Base-by-base conservation (phyloP, 2,888 invertebrate species). In the Melinaea menophilus region DNA sequence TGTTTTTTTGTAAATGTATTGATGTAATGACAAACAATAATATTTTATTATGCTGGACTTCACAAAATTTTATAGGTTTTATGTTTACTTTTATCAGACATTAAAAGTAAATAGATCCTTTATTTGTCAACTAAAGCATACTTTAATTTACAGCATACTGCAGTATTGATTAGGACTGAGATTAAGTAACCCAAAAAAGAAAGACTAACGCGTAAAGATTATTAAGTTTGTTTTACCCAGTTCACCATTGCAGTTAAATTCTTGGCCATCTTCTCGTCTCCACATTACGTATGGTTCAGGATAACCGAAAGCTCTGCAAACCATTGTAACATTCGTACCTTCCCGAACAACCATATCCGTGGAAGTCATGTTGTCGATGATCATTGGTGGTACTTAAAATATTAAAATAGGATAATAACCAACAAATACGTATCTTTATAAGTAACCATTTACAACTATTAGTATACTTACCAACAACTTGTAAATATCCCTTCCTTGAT, bases 241-340 rank as follows among this genome's bases (percentile, higher is more conserved):
- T 82, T 96, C 95, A n/a, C 96, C 96, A 77, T 96, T 96, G 86
- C 96, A 96, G 83, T 95, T 94, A 88, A 97, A 97, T 79, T 96
- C 95, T 75, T 95, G 95, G 63, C 96, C 96, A 77, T 97, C 97
- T 86, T 97, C 97, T 48, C 97, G 92, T 55, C 96, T 92, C 97
- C 97, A 97, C 95, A 97, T 97, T 72, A 97, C 97, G 82, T 96
- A 97, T 12, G 97, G 97, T 75, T 96, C 96, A 0, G 97, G 97
- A 83, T 96, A 97, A 73, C 97, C 97, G 22, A 93, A 93, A 34
- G 97, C 97, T 78, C 96, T 95, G 82, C 97, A 97, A 70, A 94
- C 94, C 85, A 97, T 92, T 45, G 96, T 96, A 59, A 97, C 96
- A 84, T 97, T 97, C 59, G 95, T 95, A 12, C 96, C 95, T 87